These are phyloP conservation scores for Coptodon bakossiorum DNA, from an alignment of 2,113 vertebrate species.

Conservation along the genomic window DNA sequence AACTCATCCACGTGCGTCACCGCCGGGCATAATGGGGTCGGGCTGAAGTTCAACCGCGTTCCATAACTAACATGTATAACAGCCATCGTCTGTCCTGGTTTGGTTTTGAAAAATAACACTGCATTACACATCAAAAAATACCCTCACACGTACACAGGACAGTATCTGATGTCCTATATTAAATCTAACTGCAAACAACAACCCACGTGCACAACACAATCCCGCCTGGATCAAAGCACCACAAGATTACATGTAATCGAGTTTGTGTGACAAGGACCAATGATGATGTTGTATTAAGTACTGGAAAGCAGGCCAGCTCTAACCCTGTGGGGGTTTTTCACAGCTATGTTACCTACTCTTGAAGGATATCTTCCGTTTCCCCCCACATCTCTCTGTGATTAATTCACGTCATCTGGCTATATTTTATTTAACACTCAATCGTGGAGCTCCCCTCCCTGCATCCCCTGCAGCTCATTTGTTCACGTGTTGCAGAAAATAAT, in stretches of 20 bases:
- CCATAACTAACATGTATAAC: neutral
- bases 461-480: slow-evolving; percentile 33
- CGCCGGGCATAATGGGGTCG: neutral
- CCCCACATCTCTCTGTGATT: slow-evolving; percentile 45
- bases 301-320: neutral
- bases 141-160: neutral
- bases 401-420: slow-evolving; percentile 58
- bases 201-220: slow-evolving; percentile 16
- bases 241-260: slow-evolving; percentile 29
- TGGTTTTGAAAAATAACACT: neutral
- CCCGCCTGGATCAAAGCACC: neutral
- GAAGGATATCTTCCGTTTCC: slow-evolving; percentile 49
- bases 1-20: neutral
- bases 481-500: slow-evolving; percentile 7
- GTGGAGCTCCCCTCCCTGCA: neutral
- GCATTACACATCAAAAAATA: neutral
- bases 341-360: slow-evolving; percentile 1
- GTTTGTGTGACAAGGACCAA: slow-evolving; percentile 51
- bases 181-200: neutral
- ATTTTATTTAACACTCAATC: slow-evolving; percentile 65
- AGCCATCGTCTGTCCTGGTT: neutral
- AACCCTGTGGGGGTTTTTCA: slow-evolving; percentile 39
- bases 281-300: slow-evolving; percentile 53
- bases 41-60: neutral
- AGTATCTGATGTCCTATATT: neutral